Evolutionary conservation across 2,888 invertebrate species (phyloP), one percentile per base, ranked within the genome.

Genomic region (Beris chalybata): DNA sequence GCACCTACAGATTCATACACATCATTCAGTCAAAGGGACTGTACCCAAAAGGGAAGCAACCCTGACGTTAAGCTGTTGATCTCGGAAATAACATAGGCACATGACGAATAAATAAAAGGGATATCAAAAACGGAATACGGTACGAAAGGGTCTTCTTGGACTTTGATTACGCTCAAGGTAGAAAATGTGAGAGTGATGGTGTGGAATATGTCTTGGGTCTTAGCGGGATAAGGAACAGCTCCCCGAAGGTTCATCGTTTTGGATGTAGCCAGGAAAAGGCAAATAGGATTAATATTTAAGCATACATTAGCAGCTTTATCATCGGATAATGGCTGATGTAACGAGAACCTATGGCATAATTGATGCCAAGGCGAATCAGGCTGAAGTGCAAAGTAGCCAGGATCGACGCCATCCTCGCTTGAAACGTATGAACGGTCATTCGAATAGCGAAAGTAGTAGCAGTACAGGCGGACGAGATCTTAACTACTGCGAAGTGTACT

Each of bases 401-500:
- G 65, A 65, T 12, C 45, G 56, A 56, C 29, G 56, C 4, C 55
- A 56, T 56, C 75, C 78, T 63, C 70, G 73, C 65, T 71, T 79
- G 50, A 78, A 77, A 44, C 66, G 74, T 4, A 71, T 79, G 29
- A 72, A 75, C 31, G 78, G 79, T 64, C 78, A 77, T 57, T 72
- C 73, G 48, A 74, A 74, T 13, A 70, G 67, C 32, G 38, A 9
- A 38, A 66, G 66, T 7, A 70, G 70, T 61, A 74, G 75, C 48
- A 63, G 63, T 50, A 56, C 56, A 47, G 44, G 32, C 11, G 50
- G 58, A 47, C 47, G 58, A 4, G 67, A 67, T 13, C 54, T 69
- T 15, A 70, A 70, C 66, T 70, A 66, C 43, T 70, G 78, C 48
- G 79, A 80, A 54, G 76, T 79, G 65, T 80, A 77, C 70, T 79